phyloP scores from a whole-genome alignment of 2,888 invertebrate species.

The Pachydiplax longipennis region DNA sequence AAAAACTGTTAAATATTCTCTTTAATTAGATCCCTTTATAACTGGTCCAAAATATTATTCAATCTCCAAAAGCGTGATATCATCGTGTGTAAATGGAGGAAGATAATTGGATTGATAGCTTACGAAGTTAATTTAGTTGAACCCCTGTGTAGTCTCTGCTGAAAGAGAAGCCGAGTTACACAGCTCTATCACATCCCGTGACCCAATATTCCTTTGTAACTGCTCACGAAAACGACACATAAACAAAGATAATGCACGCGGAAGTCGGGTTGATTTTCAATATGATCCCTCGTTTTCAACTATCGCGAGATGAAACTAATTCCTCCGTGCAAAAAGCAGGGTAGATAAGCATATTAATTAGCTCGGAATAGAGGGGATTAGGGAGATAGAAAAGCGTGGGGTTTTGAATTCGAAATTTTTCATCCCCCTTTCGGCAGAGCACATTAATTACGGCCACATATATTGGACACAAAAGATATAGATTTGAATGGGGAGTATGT shows the following conservation, averaged over 20 bases:
- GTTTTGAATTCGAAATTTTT: neutral
- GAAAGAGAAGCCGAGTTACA: too few relatives aligned
- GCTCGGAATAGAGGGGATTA: neutral
- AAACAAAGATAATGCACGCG: neutral
- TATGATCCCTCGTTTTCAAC: neutral
- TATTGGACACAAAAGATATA: conserved; percentile 15
- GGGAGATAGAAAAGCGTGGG: neutral
- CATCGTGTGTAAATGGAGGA: too few relatives aligned
- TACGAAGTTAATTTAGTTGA: too few relatives aligned
- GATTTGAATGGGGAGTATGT: conserved; percentile 19
- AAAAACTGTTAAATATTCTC: too few relatives aligned
- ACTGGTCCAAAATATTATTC: too few relatives aligned
- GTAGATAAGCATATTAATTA: neutral
- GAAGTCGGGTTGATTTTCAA: neutral
- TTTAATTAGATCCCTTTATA: too few relatives aligned
- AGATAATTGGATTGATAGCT: too few relatives aligned
- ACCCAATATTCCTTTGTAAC: neutral
- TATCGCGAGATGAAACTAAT: neutral
- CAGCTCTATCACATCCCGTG: too few relatives aligned
- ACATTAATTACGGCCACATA: neutral
- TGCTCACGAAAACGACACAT: neutral
- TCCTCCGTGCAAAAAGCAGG: neutral
- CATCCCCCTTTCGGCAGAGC: neutral
- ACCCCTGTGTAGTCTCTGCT: too few relatives aligned
- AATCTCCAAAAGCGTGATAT: too few relatives aligned